Evolutionary conservation across 2,797 vertebrate genomes (phyloP), one percentile per base, ranked within the genome.

Genomic region (Malurus splendens): DNA sequence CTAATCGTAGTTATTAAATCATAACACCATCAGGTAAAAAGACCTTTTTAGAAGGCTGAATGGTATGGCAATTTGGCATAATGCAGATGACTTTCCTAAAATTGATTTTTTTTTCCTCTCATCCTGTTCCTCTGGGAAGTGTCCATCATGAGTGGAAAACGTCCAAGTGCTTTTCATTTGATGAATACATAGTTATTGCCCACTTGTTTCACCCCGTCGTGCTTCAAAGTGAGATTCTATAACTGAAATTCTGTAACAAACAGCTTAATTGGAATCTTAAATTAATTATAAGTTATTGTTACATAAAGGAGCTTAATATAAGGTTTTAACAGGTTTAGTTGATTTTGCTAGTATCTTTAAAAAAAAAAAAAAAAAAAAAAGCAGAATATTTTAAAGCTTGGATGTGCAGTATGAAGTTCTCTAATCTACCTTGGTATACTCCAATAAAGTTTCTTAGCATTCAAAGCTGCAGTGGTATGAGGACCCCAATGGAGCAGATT

Each of bases 1-100:
- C 56, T 88, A 73, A 68, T 83, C 50, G 57, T 79, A 87, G 50
- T 41, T 85, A 45, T 93, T 86, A 91, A 79, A 77, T 84, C 48
- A 48, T 33, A 39, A 44, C 88, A 51, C 22, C n/a, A 5, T 66
- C 71, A 70, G 30, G 70, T 71, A 94, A 60, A 36, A 79, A 76
- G 57, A 74, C 61, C 42, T 82, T 88, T 92, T 77, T 48, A 67
- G 57, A 80, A 80, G 65, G 22, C 38, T 67, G 54, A 84, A 86
- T 64, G 15, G 52, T 82, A 90, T 20, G 36, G 42, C 32, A 74
- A 33, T 77, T 86, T 71, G 39, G 61, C 47, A 30, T 73, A 77
- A 82, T 42, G 47, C 39, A 55, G 70, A 68, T 65, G 36, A 64
- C 22, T 84, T 13, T 76, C 71, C 27, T 73, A 33, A 73, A 88